A percentile compares a stretch with the other conserved stretches of the same genome.
Evolutionary conservation across 2,113 vertebrate genomes (phyloP).

Genomic region (Stigmatopora nigra): DNA sequence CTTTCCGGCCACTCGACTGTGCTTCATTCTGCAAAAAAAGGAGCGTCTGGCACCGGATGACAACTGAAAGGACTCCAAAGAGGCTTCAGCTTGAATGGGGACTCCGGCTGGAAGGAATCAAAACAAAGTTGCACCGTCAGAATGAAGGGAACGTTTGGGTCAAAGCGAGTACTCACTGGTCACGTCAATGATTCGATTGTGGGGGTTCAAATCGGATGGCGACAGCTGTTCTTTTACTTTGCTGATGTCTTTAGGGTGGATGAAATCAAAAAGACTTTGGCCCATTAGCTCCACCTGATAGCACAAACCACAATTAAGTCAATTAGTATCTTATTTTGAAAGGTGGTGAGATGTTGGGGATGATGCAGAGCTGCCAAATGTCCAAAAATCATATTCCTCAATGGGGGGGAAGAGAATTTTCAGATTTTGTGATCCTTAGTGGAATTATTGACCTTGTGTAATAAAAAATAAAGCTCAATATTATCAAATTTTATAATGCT

Average conservation of each 20-base stretch:
- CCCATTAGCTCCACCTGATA: conserved; percentile 75
- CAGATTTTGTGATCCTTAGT: no score
- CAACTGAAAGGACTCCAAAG: conserved; percentile 52
- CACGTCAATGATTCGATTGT: conserved; percentile 74
- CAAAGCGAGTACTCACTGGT: conserved; percentile 67
- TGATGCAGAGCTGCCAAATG: no score
- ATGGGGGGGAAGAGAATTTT: no score
- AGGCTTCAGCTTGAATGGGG: conserved; percentile 70
- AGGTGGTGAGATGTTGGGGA: no score
- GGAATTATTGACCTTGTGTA: no score
- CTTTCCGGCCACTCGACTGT: conserved; percentile 60
- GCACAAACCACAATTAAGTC: background rate
- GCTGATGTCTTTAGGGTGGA: conserved; percentile 83
- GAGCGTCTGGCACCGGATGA: conserved; percentile 75
- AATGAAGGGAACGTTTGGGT: background rate
- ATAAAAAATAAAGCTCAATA: no score
- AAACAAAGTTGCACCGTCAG: background rate
- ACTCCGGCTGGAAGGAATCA: conserved; percentile 61
- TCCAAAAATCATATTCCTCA: no score
- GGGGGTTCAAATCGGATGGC: conserved; percentile 65
- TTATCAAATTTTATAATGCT: no score
- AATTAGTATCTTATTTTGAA: background rate
- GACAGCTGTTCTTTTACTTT: conserved; percentile 86
- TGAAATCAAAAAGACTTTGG: conserved; percentile 81
- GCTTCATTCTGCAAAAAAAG: conserved; percentile 83